phyloP scores from a whole-genome alignment of 2,888 invertebrate species.

The Orthonychiurus folsomi region DNA sequence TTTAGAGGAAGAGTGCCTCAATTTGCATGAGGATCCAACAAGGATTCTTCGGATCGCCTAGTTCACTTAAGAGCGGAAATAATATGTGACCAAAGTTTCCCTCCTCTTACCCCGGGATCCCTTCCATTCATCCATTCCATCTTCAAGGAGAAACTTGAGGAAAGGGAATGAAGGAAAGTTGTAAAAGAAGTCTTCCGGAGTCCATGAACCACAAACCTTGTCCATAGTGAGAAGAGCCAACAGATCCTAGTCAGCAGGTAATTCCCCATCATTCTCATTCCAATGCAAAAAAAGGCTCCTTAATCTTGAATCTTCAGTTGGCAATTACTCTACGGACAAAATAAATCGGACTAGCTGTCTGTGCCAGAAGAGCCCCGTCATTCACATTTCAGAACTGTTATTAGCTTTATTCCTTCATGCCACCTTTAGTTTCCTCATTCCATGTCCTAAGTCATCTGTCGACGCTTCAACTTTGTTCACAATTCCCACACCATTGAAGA shows the following conservation, averaged over 20 bases:
- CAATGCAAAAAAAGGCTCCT: not conserved
- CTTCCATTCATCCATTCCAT: not conserved
- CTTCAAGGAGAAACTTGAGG: not conserved
- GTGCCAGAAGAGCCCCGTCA: not conserved
- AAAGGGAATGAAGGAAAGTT: not conserved
- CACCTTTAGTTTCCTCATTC: not conserved
- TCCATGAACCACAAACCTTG: conserved; percentile 1
- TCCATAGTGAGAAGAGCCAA: not conserved
- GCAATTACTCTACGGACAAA: not conserved
- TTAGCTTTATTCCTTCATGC: not conserved
- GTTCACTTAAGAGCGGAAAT: not conserved
- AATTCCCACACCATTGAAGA: not conserved
- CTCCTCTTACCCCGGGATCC: too few relatives aligned
- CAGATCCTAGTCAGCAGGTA: not conserved
- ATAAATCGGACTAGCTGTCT: not conserved
- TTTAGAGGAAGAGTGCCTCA: not conserved
- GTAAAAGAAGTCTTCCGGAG: not conserved
- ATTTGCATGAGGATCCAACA: not conserved
- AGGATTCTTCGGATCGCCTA: not conserved
- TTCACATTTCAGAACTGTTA: not conserved
- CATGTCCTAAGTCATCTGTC: not conserved
- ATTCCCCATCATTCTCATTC: not conserved
- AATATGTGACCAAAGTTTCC: not conserved
- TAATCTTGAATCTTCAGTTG: not conserved
- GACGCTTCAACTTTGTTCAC: not conserved